These are phyloP conservation scores for Gonioctena quinquepunctata DNA, from an alignment of 1,140 invertebrate genomes.

Conservation along the genomic window DNA sequence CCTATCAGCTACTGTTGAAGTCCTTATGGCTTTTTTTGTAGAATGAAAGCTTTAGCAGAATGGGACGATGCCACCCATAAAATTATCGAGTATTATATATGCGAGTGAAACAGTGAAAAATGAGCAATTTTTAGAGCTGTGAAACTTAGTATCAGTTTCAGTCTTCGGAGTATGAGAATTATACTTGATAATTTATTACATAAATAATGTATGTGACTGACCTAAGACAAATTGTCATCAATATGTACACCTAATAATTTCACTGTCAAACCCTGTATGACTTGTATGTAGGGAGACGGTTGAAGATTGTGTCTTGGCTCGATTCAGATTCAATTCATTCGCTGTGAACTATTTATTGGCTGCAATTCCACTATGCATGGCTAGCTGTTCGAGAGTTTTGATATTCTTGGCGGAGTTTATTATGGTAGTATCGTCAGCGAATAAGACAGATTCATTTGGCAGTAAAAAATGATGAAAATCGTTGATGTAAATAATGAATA, in stretches of 20 bases:
- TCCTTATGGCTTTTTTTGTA: too few relatives aligned
- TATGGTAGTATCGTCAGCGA: too few relatives aligned
- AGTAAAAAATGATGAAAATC: too few relatives aligned
- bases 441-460: too few relatives aligned
- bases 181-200: neutral
- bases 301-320: neutral
- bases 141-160: neutral
- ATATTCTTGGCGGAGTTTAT: neutral
- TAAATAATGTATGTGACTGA: neutral
- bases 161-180: neutral
- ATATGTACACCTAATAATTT: neutral
- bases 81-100: neutral
- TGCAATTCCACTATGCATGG: constrained; percentile 60
- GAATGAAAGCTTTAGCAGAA: too few relatives aligned
- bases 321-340: neutral
- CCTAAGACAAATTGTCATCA: neutral
- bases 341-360: constrained; percentile 73
- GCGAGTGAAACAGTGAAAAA: neutral
- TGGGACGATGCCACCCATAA: neutral
- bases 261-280: neutral
- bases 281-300: neutral
- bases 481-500: too few relatives aligned
- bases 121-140: neutral
- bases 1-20: too few relatives aligned
- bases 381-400: neutral